Conservation (phyloP, 2,113 vertebrate species). For the Silurus meridionalis region DNA sequence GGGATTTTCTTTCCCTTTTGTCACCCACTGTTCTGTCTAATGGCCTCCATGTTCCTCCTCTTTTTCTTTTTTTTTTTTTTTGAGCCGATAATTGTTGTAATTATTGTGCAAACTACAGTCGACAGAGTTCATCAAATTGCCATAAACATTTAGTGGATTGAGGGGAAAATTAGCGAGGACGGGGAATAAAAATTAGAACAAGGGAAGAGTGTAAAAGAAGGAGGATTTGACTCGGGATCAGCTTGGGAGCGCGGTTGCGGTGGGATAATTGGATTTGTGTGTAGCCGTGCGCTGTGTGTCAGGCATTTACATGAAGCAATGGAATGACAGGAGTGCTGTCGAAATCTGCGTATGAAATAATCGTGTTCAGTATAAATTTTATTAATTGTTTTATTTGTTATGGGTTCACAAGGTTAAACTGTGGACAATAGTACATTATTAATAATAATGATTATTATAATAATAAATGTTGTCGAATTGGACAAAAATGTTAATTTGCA, state of each 20-base stretch:
- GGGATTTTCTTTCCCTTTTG: slow-evolving; percentile 46
- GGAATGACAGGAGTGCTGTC: background rate
- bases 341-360: no score
- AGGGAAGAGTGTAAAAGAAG: background rate
- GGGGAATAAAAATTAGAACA: slow-evolving; percentile 67
- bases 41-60: slow-evolving; percentile 70
- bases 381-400: no score
- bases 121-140: slow-evolving; percentile 76
- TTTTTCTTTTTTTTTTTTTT: slow-evolving; percentile 58
- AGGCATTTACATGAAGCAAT: background rate
- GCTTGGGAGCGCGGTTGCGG: background rate
- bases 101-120: slow-evolving; percentile 73
- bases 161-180: slow-evolving; percentile 63
- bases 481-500: background rate
- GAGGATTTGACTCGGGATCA: background rate
- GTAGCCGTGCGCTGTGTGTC: background rate
- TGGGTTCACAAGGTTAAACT: no score
- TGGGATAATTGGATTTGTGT: no score
- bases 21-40: slow-evolving; percentile 67
- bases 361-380: no score
- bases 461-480: background rate
- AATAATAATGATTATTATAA: no score
- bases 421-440: no score
- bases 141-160: slow-evolving; percentile 72
- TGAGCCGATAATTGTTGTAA: slow-evolving; percentile 74